Base-by-base conservation (phyloP, 2,888 invertebrate genomes). In the Caenorhabditis doughertyi region DNA sequence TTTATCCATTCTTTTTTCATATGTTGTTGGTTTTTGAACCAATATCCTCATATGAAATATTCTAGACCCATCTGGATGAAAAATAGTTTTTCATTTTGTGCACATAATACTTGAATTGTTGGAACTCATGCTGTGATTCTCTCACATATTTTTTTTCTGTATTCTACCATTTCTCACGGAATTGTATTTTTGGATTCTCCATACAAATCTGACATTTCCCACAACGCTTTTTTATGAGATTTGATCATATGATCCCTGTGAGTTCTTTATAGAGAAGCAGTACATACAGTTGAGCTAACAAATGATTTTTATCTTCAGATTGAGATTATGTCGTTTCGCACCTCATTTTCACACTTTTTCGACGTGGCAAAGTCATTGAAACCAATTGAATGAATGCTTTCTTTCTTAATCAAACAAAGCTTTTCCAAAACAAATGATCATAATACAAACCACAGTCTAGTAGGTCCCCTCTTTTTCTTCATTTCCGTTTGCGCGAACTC, bases 361-460 rank as follows among this genome's bases (percentile, higher is more conserved):
- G 16, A 39, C 39, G 5, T 39, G 9, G 13, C 5, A 39, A 39
- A 39, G 16, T 39, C 39, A 39, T 13, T 8, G 7, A 39, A 39
- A 39, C 3, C 39, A 39, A 39, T 39, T 39, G 39, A 32, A 9
- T 9, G 9, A 32, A 32, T 7, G 4, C 32, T 11, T 42, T 42
- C 13, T 42, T 42, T 42, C 16, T 35, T 5, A 35, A 9, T 35
- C 7, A 35, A 35, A 35, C 35, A 9, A 7, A 9, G 35, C 35
- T 7, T 7, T 35, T 7, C 7, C 5, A 35, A 35, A 35, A 35
- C 35, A 35, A 35, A 35, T 11, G 58, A 44, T 60, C 60, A 60
- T 42, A 60, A 60, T 60, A 60, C 60, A 60, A 60, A 60, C 60
- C 60, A 60, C 60, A 60, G 60, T 44, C 60, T 60, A 60, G 32